phyloP scores from a whole-genome alignment of 2,888 invertebrate genomes.

The Nycteola revayana region DNA sequence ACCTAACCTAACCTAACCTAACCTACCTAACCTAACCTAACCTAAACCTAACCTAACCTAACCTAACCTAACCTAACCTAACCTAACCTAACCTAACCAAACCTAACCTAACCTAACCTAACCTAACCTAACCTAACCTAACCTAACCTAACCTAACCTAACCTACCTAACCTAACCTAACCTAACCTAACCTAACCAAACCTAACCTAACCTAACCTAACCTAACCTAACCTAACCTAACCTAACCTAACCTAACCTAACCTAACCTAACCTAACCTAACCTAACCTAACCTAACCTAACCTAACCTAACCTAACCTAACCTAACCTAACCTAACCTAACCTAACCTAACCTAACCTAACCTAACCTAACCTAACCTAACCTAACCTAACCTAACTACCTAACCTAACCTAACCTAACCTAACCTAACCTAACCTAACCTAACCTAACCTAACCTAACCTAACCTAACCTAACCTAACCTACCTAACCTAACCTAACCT shows the following conservation, averaged over 20 bases:
- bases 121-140: slow-evolving; percentile 30
- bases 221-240: slow-evolving; percentile 20
- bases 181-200: slow-evolving; percentile 17
- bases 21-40: too few relatives aligned
- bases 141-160: slow-evolving; percentile 30
- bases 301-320: slow-evolving; percentile 35
- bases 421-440: slow-evolving; percentile 19
- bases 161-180: slow-evolving; percentile 22
- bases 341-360: slow-evolving; percentile 33
- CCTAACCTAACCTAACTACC: slow-evolving; percentile 10
- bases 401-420: slow-evolving; percentile 16
- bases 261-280: slow-evolving; percentile 21
- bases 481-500: too few relatives aligned
- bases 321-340: slow-evolving; percentile 34
- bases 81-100: slow-evolving; percentile 27
- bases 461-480: slow-evolving; percentile 26
- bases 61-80: slow-evolving; percentile 18
- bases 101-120: slow-evolving; percentile 32
- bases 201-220: slow-evolving; percentile 23
- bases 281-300: slow-evolving; percentile 27
- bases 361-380: slow-evolving; percentile 26
- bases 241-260: slow-evolving; percentile 19
- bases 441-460: slow-evolving; percentile 23
- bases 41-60: slow-evolving; percentile 18
- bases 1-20: slow-evolving; percentile 20